Percentiles rank a stretch among this genome's conserved stretches.
These are phyloP conservation scores for Akabosia matsudoensis DNA, from an alignment of 1,140 invertebrate species.

Conservation along the genomic window DNA sequence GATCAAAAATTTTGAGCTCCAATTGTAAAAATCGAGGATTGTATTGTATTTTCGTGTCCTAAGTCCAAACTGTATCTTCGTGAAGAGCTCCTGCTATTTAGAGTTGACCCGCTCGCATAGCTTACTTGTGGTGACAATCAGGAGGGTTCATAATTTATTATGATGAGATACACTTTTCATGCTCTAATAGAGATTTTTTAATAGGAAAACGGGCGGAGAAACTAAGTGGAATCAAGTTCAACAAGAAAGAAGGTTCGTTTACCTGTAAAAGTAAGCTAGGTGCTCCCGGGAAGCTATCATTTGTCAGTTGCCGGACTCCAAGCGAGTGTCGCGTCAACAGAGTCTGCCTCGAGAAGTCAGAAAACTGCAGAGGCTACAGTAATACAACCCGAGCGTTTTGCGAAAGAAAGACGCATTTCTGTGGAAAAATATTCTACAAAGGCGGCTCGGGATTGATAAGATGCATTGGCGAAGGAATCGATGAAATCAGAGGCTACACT, in stretches of 20 bases:
- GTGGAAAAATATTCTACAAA: conserved; percentile 30
- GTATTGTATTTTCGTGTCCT: too few relatives aligned
- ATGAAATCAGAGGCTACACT: conserved; percentile 23
- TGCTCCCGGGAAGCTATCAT: conserved; percentile 23
- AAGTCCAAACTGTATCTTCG: too few relatives aligned
- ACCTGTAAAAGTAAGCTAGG: conserved; percentile 30
- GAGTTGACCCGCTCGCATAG: too few relatives aligned
- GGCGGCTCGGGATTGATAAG: conserved; percentile 30
- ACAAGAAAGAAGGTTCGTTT: conserved; percentile 34
- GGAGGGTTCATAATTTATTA: too few relatives aligned
- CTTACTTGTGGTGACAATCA: too few relatives aligned
- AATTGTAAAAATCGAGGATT: too few relatives aligned
- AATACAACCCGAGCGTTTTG: conserved; percentile 31
- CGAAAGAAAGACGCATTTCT: conserved; percentile 18
- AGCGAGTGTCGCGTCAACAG: conserved; percentile 36
- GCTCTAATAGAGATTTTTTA: neutral
- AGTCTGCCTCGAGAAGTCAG: conserved; percentile 30
- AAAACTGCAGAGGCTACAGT: conserved; percentile 35
- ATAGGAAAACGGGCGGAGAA: conserved; percentile 27
- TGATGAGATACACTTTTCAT: too few relatives aligned
- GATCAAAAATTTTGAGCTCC: too few relatives aligned
- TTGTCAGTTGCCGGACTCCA: conserved; percentile 33
- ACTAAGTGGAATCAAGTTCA: conserved; percentile 35
- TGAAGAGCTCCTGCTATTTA: too few relatives aligned
- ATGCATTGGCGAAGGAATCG: conserved; percentile 35